These are phyloP conservation scores for Yponomeuta malinellus DNA, from an alignment of 2,888 invertebrate genomes.

Conservation along the genomic window DNA sequence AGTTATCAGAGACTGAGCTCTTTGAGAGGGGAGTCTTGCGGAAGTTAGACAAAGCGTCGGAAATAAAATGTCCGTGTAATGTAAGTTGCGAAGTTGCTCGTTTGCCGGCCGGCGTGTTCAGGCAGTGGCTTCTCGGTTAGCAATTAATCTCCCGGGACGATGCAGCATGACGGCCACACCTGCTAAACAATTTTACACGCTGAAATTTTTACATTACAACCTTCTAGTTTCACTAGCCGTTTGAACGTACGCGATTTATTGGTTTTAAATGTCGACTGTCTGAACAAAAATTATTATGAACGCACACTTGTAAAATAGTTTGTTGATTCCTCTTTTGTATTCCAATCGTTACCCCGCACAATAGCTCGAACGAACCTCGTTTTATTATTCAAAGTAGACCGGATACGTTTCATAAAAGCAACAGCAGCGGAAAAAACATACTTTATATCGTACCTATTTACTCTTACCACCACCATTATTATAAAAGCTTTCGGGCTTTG, in stretches of 20 bases:
- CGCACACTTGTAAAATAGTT: background rate
- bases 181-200: constrained; percentile 29
- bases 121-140: constrained; percentile 45
- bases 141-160: constrained; percentile 57
- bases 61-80: constrained; percentile 70
- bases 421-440: background rate
- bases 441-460: too few relatives aligned
- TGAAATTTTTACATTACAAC: background rate
- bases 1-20: constrained; percentile 44
- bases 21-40: constrained; percentile 40
- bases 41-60: constrained; percentile 63
- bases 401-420: background rate
- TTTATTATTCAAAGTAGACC: constrained; percentile 1
- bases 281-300: background rate
- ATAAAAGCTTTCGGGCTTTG: too few relatives aligned
- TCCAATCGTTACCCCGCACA: background rate
- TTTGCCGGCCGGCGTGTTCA: constrained; percentile 51
- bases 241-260: too few relatives aligned
- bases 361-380: background rate
- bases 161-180: constrained; percentile 33
- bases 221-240: too few relatives aligned
- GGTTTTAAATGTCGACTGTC: too few relatives aligned
- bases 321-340: background rate
- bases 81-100: constrained; percentile 68
- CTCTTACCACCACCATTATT: too few relatives aligned